Evolutionary conservation across 92 coral and sea anemone genomes (phyloP).

Genomic region (Zoanthus sansibaricus): DNA sequence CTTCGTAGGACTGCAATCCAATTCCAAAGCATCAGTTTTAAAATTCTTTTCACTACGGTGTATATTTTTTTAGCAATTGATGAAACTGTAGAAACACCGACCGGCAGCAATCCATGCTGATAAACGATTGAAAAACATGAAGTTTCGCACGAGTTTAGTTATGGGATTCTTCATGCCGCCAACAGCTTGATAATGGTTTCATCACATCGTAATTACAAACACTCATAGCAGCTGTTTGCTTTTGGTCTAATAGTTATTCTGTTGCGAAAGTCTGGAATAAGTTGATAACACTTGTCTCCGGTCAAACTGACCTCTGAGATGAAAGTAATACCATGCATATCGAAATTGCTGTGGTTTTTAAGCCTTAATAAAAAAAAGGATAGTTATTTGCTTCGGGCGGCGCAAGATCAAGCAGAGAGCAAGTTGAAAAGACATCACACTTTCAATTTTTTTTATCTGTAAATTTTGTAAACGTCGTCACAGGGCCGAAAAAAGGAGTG

Average conservation of each 20-base stretch:
- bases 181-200: conserved; percentile 19
- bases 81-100: too few species aligned
- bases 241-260: not conserved
- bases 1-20: too few species aligned
- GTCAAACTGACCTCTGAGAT: conserved; percentile 2
- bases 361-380: not conserved
- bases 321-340: not conserved
- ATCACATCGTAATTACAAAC: conserved; percentile 23
- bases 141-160: not conserved
- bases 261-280: conserved; percentile 8
- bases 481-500: not conserved
- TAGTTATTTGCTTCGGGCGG: conserved; percentile 8
- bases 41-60: too few species aligned
- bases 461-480: not conserved
- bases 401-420: not conserved
- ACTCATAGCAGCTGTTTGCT: not conserved
- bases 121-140: not conserved
- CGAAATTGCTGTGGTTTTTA: not conserved
- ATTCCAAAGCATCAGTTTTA: too few species aligned
- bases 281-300: conserved; percentile 40
- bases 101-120: too few species aligned
- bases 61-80: too few species aligned
- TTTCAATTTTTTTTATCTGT: not conserved
- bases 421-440: not conserved
- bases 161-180: not conserved